Evolutionary conservation across 2,888 invertebrate species (phyloP).

Genomic region (Papilio elwesi): DNA sequence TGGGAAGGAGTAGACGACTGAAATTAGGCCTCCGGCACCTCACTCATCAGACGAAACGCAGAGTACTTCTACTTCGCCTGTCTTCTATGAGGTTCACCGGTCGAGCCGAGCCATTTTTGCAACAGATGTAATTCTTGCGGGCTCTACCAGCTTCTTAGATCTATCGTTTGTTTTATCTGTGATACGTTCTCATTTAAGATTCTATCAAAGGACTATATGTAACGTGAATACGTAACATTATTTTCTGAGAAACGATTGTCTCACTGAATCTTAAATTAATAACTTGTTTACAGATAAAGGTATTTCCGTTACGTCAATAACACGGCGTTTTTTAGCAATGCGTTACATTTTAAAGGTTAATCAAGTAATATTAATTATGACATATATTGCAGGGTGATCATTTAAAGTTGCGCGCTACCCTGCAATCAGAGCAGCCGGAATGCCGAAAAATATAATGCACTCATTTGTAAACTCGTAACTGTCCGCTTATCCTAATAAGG

Average conservation of each 20-base stretch:
- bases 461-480: conserved; percentile 53
- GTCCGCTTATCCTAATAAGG: conserved; percentile 51
- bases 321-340: conserved; percentile 14
- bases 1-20: no score
- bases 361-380: conserved; percentile 41
- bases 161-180: background rate
- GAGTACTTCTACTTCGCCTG: no score
- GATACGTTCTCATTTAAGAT: background rate
- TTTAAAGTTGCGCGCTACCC: conserved; percentile 24
- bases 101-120: no score
- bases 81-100: no score
- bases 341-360: conserved; percentile 38
- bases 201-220: background rate
- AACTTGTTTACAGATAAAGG: conserved; percentile 19
- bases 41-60: no score
- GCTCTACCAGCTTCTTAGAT: no score
- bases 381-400: conserved; percentile 25
- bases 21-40: no score
- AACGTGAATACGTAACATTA: background rate
- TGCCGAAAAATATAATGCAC: conserved; percentile 48
- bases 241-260: conserved; percentile 15
- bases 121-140: no score
- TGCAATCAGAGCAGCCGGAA: conserved; percentile 48
- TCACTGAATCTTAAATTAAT: conserved; percentile 5
- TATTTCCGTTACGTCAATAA: conserved; percentile 21